Evolutionary conservation across 2,888 invertebrate species (phyloP).

Genomic region (Phyto melanocephala): DNA sequence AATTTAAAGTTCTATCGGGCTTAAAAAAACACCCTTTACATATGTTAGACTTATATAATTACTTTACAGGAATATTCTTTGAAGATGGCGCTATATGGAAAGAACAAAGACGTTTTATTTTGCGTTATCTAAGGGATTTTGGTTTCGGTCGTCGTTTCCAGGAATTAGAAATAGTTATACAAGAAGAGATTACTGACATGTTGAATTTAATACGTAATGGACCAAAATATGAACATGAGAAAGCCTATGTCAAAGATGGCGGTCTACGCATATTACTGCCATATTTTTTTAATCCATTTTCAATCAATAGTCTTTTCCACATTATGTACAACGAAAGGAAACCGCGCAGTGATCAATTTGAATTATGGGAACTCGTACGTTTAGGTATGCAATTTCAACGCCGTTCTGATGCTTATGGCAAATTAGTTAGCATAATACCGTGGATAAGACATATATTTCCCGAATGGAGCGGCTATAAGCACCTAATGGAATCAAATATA

Average conservation of each 20-base stretch:
- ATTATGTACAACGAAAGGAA: slow-evolving; percentile 80
- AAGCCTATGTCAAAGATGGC: slow-evolving; percentile 73
- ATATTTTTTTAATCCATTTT: slow-evolving; percentile 80
- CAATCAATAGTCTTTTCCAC: slow-evolving; percentile 81
- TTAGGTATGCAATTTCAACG: slow-evolving; percentile 81
- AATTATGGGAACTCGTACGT: slow-evolving; percentile 76
- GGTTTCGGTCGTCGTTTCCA: slow-evolving; percentile 84
- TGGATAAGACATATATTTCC: slow-evolving; percentile 83
- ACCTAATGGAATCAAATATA: slow-evolving; percentile 79
- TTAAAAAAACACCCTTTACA: too few relatives aligned
- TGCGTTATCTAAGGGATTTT: slow-evolving; percentile 83
- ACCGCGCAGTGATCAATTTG: slow-evolving; percentile 80
- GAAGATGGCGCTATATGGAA: slow-evolving; percentile 83
- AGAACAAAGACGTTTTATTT: slow-evolving; percentile 83
- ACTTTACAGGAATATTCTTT: slow-evolving; percentile 85
- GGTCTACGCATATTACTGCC: slow-evolving; percentile 79
- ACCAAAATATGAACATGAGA: slow-evolving; percentile 79
- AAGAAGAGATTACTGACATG: slow-evolving; percentile 79
- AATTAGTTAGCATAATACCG: slow-evolving; percentile 81
- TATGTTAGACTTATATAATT: too few relatives aligned
- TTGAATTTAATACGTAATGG: slow-evolving; percentile 80
- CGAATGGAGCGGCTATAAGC: slow-evolving; percentile 81
- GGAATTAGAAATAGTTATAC: slow-evolving; percentile 80
- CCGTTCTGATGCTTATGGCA: slow-evolving; percentile 82
- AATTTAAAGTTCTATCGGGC: too few relatives aligned